Percentiles rank a stretch among this genome's conserved stretches.
Conservation (phyloP, 2,797 vertebrate species). For the Novumbra hubbsi region DNA sequence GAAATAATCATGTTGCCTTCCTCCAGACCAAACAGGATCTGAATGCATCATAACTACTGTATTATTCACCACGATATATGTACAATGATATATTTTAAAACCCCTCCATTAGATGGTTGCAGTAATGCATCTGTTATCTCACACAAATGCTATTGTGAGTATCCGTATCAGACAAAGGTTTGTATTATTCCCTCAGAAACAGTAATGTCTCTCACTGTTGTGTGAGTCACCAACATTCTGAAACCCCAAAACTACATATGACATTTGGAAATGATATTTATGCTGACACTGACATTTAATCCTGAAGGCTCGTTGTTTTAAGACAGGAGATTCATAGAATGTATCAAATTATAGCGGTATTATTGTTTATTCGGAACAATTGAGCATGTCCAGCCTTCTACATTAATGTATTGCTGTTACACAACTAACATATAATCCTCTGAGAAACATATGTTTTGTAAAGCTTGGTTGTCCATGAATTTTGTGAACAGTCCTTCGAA, state of each 20-base stretch:
- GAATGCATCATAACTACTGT: background rate
- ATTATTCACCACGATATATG: background rate
- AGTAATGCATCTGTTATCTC: background rate
- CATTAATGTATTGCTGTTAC: background rate
- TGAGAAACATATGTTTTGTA: too few species aligned
- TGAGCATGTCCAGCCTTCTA: background rate
- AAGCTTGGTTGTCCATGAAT: too few species aligned
- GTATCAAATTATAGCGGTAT: background rate
- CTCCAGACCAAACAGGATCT: background rate
- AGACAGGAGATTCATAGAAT: slow-evolving; percentile 29
- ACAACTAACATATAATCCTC: background rate
- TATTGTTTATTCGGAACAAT: background rate
- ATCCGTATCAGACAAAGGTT: background rate
- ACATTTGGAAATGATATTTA: slow-evolving; percentile 69
- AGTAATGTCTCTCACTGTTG: slow-evolving; percentile 44
- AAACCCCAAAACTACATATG: slow-evolving; percentile 50
- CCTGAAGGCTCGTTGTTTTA: slow-evolving; percentile 53
- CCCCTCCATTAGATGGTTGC: background rate
- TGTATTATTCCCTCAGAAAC: slow-evolving; percentile 28
- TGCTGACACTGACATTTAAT: slow-evolving; percentile 56
- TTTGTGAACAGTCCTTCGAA: too few species aligned
- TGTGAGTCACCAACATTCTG: slow-evolving; percentile 51
- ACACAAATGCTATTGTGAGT: background rate
- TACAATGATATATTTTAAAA: background rate
- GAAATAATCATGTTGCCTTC: background rate